These are phyloP conservation scores for Bubalus kerabau DNA, from an alignment of 2,113 vertebrate species.

Conservation along the genomic window DNA sequence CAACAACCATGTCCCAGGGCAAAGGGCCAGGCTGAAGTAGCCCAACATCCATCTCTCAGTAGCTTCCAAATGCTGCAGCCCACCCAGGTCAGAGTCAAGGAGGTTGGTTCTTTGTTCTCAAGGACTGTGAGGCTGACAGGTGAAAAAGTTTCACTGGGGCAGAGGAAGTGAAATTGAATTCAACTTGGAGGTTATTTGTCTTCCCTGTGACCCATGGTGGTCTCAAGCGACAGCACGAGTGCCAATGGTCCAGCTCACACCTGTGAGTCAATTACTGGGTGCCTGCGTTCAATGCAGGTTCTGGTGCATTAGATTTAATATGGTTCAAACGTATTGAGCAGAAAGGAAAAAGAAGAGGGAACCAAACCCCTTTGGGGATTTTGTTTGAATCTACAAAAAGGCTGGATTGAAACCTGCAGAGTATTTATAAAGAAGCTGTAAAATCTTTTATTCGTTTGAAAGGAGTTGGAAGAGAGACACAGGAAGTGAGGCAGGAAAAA, in stretches of 20 bases:
- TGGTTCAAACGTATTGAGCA: constrained; percentile 45
- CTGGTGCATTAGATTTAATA: constrained; percentile 55
- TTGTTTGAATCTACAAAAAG: constrained; percentile 59
- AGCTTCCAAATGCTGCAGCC: not conserved
- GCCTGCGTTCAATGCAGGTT: constrained; percentile 6
- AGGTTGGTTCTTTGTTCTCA: constrained; percentile 38
- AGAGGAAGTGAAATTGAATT: constrained; percentile 58
- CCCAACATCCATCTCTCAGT: constrained; percentile 32
- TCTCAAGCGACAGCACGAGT: constrained; percentile 8
- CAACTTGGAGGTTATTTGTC: constrained; percentile 53
- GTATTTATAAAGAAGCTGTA: constrained; percentile 60
- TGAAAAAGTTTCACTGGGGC: constrained; percentile 18
- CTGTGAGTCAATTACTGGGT: constrained; percentile 59
- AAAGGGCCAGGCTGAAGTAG: constrained; percentile 38
- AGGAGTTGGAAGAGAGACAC: constrained; percentile 39
- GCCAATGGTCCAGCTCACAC: not conserved
- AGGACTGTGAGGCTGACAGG: not conserved
- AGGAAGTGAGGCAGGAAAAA: constrained; percentile 32
- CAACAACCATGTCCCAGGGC: constrained; percentile 37
- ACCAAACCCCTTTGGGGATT: constrained; percentile 39
- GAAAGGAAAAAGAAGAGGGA: constrained; percentile 47
- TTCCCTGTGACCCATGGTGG: not conserved
- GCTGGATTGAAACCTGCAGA: constrained; percentile 62
- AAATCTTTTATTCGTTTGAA: constrained; percentile 67
- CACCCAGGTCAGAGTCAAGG: constrained; percentile 34